Evolutionary conservation across 1,140 invertebrate genomes (phyloP).

Genomic region (Brachionus angularis): DNA sequence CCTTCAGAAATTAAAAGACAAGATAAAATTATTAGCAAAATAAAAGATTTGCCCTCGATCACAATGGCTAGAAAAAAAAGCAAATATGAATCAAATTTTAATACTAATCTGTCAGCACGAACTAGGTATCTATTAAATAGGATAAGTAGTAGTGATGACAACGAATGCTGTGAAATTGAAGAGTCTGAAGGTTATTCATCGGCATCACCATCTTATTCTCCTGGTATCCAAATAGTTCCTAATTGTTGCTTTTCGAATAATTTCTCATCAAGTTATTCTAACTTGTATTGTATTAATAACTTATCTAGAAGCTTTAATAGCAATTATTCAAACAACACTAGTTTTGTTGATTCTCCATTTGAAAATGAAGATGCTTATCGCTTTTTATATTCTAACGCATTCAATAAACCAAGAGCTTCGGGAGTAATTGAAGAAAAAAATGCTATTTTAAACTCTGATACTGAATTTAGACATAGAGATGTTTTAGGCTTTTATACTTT

Average conservation of each 20-base stretch:
- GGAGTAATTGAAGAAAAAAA: constrained; percentile 59
- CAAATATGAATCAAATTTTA: neutral
- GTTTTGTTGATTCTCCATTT: constrained; percentile 16
- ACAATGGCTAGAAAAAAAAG: neutral
- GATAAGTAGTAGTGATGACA: constrained; percentile 18
- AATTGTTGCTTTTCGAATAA: neutral
- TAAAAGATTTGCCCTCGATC: neutral
- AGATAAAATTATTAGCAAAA: neutral
- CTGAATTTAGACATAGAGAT: constrained; percentile 60
- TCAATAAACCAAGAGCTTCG: constrained; percentile 45
- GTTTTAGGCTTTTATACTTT: constrained; percentile 60
- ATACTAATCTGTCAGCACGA: neutral
- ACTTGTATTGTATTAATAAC: neutral
- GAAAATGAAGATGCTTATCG: constrained; percentile 3
- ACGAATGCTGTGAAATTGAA: constrained; percentile 5
- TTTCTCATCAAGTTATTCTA: neutral
- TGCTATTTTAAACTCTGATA: constrained; percentile 61
- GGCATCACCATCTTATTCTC: constrained; percentile 9
- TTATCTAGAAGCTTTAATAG: constrained; percentile 6
- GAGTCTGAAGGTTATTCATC: constrained; percentile 42
- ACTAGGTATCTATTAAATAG: constrained; percentile 5
- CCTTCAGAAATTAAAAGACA: constrained; percentile 2
- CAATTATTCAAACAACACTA: constrained; percentile 8
- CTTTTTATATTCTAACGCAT: constrained; percentile 12
- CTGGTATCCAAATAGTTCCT: constrained; percentile 25